Percentiles rank a stretch among this genome's conserved stretches.
Conservation (phyloP, 2,888 invertebrate species). For the Stenoptilia bipunctidactyla region DNA sequence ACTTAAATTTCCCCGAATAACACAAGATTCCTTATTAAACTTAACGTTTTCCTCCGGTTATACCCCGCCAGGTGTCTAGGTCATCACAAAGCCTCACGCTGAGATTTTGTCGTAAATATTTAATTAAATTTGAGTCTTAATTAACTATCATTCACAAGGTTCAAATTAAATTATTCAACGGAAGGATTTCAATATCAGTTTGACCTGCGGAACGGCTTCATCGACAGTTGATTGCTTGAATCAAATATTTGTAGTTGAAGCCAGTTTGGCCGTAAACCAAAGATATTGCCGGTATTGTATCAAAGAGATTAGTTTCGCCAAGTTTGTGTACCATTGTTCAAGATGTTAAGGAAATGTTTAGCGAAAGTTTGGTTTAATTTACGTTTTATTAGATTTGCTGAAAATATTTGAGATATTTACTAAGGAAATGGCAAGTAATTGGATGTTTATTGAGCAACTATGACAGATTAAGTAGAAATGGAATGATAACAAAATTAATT, state of each 20-base stretch:
- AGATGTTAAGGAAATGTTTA: constrained; percentile 12
- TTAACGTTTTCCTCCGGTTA: neutral
- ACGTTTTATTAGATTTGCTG: too few relatives aligned
- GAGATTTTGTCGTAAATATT: neutral
- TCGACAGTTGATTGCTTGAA: constrained; percentile 31
- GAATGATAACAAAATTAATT: too few relatives aligned
- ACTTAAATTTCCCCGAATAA: neutral
- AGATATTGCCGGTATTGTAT: constrained; percentile 63
- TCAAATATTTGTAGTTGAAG: constrained; percentile 62
- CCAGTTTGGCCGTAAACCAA: constrained; percentile 54
- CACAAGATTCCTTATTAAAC: neutral
- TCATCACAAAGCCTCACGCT: neutral
- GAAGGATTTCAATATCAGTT: neutral
- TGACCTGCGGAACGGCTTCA: constrained; percentile 18
- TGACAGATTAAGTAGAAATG: too few relatives aligned
- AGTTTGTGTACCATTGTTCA: constrained; percentile 31
- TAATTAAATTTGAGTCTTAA: neutral
- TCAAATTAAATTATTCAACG: neutral
- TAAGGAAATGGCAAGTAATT: too few relatives aligned
- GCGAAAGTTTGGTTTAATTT: constrained; percentile 18
- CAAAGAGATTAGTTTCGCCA: constrained; percentile 60
- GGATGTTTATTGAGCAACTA: too few relatives aligned
- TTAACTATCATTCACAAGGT: neutral
- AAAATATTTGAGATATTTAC: too few relatives aligned
- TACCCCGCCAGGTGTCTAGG: neutral